Conservation (phyloP, 2,888 invertebrate genomes). For the Eupithecia vulgata region DNA sequence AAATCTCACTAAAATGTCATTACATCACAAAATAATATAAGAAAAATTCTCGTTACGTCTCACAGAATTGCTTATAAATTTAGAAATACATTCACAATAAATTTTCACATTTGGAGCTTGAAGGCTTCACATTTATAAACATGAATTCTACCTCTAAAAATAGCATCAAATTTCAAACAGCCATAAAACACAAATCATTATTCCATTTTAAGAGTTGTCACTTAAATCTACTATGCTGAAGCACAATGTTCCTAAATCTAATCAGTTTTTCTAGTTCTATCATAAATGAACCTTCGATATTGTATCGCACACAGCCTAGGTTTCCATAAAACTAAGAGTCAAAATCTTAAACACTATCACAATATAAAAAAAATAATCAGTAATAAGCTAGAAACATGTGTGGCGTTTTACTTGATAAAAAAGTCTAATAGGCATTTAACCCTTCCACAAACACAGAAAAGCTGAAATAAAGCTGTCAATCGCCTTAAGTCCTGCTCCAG, state of each 20-base stretch:
- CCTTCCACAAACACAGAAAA: too few species aligned
- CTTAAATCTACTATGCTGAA: conserved; percentile 1
- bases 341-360: not conserved
- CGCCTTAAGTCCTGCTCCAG: too few species aligned
- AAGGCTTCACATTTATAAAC: not conserved
- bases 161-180: not conserved
- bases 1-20: conserved; percentile 7
- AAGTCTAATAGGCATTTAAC: too few species aligned
- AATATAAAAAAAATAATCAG: not conserved
- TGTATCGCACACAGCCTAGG: conserved; percentile 7
- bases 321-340: not conserved
- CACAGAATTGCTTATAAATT: conserved; percentile 13
- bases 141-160: not conserved
- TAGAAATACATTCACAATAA: conserved; percentile 1
- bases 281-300: not conserved
- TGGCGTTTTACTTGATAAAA: not conserved
- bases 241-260: not conserved
- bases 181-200: not conserved
- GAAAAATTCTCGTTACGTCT: not conserved
- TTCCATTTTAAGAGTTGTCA: not conserved
- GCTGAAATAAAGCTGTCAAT: too few species aligned
- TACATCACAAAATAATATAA: not conserved
- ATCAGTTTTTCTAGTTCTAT: not conserved
- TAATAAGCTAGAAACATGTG: not conserved
- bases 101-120: conserved; percentile 2